Evolutionary conservation across 1,140 invertebrate species (phyloP).

Genomic region (Forficula auricularia): DNA sequence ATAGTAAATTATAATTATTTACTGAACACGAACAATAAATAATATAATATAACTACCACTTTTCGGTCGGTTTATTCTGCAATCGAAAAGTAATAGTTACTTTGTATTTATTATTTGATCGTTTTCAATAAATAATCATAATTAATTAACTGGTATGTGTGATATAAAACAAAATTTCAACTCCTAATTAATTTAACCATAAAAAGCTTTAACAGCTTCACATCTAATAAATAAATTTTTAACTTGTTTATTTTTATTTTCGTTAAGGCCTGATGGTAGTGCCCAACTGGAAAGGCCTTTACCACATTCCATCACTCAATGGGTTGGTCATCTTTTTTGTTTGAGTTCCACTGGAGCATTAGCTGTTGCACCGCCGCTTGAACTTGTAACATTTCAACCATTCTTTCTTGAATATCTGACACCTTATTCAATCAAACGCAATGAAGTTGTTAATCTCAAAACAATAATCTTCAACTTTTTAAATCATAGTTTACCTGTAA

Average conservation of each 20-base stretch:
- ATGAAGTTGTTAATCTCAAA: constrained; percentile 46
- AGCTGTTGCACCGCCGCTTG: constrained; percentile 35
- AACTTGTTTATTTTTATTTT: neutral
- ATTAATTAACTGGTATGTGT: too few species aligned
- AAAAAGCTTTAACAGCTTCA: too few species aligned
- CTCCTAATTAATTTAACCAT: too few species aligned
- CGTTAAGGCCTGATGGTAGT: constrained; percentile 32
- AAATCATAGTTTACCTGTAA: constrained; percentile 39
- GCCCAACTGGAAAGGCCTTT: constrained; percentile 29
- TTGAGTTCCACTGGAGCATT: constrained; percentile 41
- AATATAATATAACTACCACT: too few species aligned
- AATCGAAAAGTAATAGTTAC: too few species aligned
- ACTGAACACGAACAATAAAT: too few species aligned
- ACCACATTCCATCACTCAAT: constrained; percentile 57
- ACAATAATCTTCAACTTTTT: constrained; percentile 57
- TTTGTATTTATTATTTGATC: too few species aligned
- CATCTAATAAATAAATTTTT: too few species aligned
- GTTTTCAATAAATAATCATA: too few species aligned
- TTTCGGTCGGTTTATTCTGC: too few species aligned
- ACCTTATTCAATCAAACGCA: constrained; percentile 50
- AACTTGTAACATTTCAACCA: constrained; percentile 46
- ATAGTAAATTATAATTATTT: too few species aligned
- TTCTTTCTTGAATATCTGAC: constrained; percentile 54
- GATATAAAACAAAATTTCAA: too few species aligned
- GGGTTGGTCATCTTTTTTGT: constrained; percentile 51